Evolutionary conservation across 2,113 vertebrate genomes (phyloP), one percentile per base, ranked within the genome.

Genomic region (Lepisosteus oculatus): DNA sequence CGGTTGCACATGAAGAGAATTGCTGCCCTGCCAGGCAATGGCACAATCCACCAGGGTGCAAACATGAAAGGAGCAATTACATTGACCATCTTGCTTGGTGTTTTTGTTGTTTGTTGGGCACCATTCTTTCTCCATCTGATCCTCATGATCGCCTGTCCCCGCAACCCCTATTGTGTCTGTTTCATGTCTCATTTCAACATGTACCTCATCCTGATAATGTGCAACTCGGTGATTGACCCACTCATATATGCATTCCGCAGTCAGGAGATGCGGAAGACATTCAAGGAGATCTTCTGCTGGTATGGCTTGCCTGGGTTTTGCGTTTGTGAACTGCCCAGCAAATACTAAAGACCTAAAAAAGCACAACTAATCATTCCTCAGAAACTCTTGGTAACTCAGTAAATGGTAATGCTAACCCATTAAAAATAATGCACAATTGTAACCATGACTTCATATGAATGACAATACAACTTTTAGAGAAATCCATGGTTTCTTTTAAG

Each of bases 101-200:
- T 98, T 68, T 98, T 98, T 61, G 94, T 98, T 0, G 96, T 98
- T 42, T 98, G 96, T 85, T 98, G 96, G 96, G 95, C 96, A 14
- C 96, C 96, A 0, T 97, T 98, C 74, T 98, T 98, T 78, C 89
- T 98, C 4, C 96, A 98, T 73, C 86, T 98, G 55, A 93, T 96
- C 70, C 94, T 98, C 80, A 96, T 97, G 73, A 95, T 98, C 84
- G 93, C 93, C 43, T 98, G 96, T 65, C 96, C 96, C 45, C 88
- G 93, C 67, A 98, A 97, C 62, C 96, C 96, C 13, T 98, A 98
- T 80, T 98, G 96, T 72, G 90, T 95, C 51, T 98, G 96, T 68
- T 98, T 98, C 85, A 98, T 98, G 96, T 97, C 96, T 14, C 96
- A 98, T 76, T 98, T 98, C 78, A 97, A 98, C 87, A 86, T 98